Base-by-base conservation (phyloP, 2,888 invertebrate species). In the Megamerina dolium region DNA sequence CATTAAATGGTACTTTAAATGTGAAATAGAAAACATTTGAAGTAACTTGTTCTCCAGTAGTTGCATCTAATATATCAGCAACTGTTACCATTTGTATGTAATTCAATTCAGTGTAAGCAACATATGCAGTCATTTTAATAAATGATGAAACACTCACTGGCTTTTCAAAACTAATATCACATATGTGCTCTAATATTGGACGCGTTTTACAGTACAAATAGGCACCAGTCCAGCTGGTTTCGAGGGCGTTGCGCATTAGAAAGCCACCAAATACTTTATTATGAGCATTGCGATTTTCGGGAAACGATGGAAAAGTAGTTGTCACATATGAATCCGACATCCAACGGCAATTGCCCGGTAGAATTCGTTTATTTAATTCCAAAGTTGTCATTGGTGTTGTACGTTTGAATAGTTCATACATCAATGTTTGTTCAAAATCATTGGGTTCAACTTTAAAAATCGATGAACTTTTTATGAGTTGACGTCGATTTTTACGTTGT, bases 251-350 rank as follows among this genome's bases (percentile, higher is more conserved):
- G 20, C 86, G 74, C 87, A 89, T 87, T n/a, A 88, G 71, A 61
- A 81, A 87, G 0, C 88, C 88, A 40, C 88, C 88, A 66, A 88
- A 88, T 30, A 78, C 75, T 55, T 81, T 85, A 64, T 85, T 82
- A 58, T 85, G 85, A 38, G 84, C 72, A 67, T 87, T 87, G 34
- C 84, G 74, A 64, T 85, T 74, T 65, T 81, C 78, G 0, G 82
- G 81, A 58, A 80, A 80, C 2, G 78, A 76, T 40, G 75, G 72
- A 30, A 76, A 73, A 2, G 79, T 71, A 58, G 79, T 83, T 37
- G 78, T 78, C 26, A 82, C 61, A 18, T 66, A 74, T 3, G 63
- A 61, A 16, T 64, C 75, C 14, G 76, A 75, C 80, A 86, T 83
- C 83, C 84, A 85, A 6, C 75, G 72, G 35, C 74, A 72, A 47